Evolutionary conservation across 1,140 invertebrate species (phyloP).

Genomic region (Caenorhabditis briggsae): DNA sequence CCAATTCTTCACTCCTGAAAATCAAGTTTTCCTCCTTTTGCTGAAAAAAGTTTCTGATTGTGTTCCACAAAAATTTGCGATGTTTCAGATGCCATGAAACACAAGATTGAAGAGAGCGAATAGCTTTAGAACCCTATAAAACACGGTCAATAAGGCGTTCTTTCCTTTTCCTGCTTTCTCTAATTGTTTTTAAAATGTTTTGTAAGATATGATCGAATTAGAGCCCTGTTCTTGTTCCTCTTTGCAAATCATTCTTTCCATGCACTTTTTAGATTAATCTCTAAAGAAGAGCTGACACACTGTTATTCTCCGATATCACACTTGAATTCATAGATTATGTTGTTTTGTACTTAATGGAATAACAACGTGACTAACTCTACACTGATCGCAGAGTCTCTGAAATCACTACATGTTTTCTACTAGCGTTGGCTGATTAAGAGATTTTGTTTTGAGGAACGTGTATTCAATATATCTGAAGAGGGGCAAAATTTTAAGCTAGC

Average conservation of each 20-base stretch:
- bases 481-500: not conserved
- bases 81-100: slow-evolving; percentile 4
- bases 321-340: slow-evolving; percentile 1
- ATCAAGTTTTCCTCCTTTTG: slow-evolving; percentile 7
- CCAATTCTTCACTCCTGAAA: not conserved
- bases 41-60: slow-evolving; percentile 38
- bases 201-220: slow-evolving; percentile 8
- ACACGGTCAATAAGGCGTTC: not conserved
- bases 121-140: slow-evolving; percentile 30
- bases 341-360: slow-evolving; percentile 36
- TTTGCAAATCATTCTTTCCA: slow-evolving; percentile 1
- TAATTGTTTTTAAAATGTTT: slow-evolving; percentile 2
- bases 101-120: not conserved
- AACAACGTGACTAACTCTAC: slow-evolving; percentile 30
- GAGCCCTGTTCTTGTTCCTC: not conserved
- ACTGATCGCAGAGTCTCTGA: slow-evolving; percentile 19
- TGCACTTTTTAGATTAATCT: slow-evolving; percentile 37
- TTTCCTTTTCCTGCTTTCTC: slow-evolving; percentile 6
- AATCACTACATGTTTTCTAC: not conserved
- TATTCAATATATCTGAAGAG: not conserved
- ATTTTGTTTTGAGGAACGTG: not conserved
- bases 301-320: slow-evolving; percentile 31
- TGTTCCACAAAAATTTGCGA: slow-evolving; percentile 47
- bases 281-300: not conserved
- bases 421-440: not conserved